Evolutionary conservation across 2,888 invertebrate species (phyloP), one percentile per base, ranked within the genome.

Genomic region (Lingula anatina): DNA sequence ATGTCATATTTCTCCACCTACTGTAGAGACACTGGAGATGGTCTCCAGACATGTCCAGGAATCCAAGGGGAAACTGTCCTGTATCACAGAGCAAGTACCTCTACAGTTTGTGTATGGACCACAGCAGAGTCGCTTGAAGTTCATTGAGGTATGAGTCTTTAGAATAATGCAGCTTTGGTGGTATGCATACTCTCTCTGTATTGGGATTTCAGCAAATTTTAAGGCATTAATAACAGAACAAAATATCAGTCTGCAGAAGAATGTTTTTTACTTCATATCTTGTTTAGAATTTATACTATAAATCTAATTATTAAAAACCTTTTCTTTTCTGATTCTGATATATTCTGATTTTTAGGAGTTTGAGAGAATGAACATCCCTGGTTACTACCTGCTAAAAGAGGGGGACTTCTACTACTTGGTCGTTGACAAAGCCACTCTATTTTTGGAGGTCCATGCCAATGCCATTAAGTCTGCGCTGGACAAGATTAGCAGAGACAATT

Each of bases 1-100:
- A 37, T 64, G 73, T 41, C 83, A 84, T 62, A 75, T 81, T 5
- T 77, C 78, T 50, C 81, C 81, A 2, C 80, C 86, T 2, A 80
- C 80, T 5, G 79, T 80, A 46, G 79, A 81, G 24, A 83, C 82
- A 1, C 75, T 88, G 38, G 77, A 81, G 54, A 83, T 83, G 65
- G 85, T 87, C 1, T 83, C 84, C 5, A 78, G 80, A 47, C 87
- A 87, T 62, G 83, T 87, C 1, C 73, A 80, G 1, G 78, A 80
- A 31, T 84, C 85, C 0, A 72, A 66, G 15, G 79, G 77, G 7
- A 80, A 83, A 49, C 74, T 80, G 2, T 83, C 84, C n/a, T 86
- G 85, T 62, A 76, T 80, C 45, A 68, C 80, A 53, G 83, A 85
- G 57, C 78, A 80, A 57, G 83, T 86, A 21, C 81, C 82, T 7